Base-by-base conservation (phyloP, 2,888 invertebrate species). In the Thereva unica region DNA sequence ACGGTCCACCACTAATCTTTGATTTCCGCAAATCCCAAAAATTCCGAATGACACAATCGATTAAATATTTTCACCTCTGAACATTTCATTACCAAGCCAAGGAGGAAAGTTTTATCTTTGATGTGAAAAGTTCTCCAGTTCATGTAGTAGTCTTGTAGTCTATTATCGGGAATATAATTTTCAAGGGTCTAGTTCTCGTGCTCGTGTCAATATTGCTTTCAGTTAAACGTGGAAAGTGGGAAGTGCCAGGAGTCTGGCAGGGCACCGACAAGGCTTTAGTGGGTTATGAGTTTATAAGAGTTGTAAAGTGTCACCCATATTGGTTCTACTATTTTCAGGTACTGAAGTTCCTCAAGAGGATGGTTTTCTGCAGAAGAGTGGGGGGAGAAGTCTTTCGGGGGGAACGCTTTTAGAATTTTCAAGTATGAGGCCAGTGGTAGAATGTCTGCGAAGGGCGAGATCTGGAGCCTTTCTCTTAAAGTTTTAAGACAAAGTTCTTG, bases 141-240 rank as follows among this genome's bases (percentile, higher is more conserved):
- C n/a, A n/a, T n/a, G n/a, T n/a, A n/a, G n/a, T n/a, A n/a, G n/a
- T 50, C 40, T 35, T 50, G 35, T 40, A 50, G 23, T 49, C 23
- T 61, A 50, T 50, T 49, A 61, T 61, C 50, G n/a, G 50, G 50
- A 61, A 50, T 61, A 61, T 61, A 61, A 61, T 50, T 61, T 61
- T 61, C 50, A 61, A 61, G 61, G 49, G 50, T 61, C 50, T 38
- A 61, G 41, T 61, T 61, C 40, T 49, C 50, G 61, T 61, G 50
- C 34, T 61, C 50, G 50, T 50, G 61, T 61, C 61, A 61, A 61
- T 61, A 61, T 61, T 38, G 49, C 41, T 34, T 23, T 49, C 50
- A 41, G 61, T 61, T 61, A 40, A 50, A 50, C 34, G 40, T 38
- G 61, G 40, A 61, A 59, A 50, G 61, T 49, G 61, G 50, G 41